A percentile compares a stretch with the other conserved stretches of the same genome.
Conservation (phyloP, 2,888 invertebrate genomes). For the Tiliacea citrago region DNA sequence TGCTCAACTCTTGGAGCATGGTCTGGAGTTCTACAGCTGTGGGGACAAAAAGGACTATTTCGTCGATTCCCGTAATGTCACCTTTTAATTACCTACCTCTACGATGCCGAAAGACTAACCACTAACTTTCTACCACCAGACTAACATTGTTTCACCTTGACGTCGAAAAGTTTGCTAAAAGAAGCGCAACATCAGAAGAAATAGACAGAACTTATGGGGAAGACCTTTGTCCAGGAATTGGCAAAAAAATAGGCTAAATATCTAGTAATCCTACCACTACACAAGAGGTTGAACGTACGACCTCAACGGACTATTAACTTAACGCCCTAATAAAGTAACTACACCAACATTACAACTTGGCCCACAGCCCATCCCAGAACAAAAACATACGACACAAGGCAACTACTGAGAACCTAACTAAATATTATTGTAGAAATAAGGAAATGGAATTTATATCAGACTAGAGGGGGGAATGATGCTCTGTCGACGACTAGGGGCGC, state of each 20-base stretch:
- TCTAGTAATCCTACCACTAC: not conserved
- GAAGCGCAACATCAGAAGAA: no score
- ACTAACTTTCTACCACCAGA: no score
- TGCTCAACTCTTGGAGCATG: not conserved
- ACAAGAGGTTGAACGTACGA: not conserved
- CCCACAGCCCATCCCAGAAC: not conserved
- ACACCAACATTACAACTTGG: not conserved
- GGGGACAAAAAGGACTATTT: not conserved
- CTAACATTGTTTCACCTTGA: no score
- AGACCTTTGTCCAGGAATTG: no score
- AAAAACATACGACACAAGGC: slow-evolving; percentile 7
- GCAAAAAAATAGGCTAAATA: no score
- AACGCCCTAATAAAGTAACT: slow-evolving; percentile 12
- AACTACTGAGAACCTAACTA: slow-evolving; percentile 11
- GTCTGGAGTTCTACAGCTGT: not conserved
- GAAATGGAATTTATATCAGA: slow-evolving; percentile 40
- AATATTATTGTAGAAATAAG: slow-evolving; percentile 36
- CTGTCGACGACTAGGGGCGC: slow-evolving; percentile 29
- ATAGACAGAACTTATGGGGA: no score
- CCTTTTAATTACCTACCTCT: no score
- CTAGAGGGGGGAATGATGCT: slow-evolving; percentile 30
- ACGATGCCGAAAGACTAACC: no score
- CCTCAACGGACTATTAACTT: not conserved
- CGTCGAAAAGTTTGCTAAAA: no score
- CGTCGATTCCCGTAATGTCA: not conserved